Conservation (phyloP, 2,797 vertebrate genomes). For the Enteromius thamalakanensis region DNA sequence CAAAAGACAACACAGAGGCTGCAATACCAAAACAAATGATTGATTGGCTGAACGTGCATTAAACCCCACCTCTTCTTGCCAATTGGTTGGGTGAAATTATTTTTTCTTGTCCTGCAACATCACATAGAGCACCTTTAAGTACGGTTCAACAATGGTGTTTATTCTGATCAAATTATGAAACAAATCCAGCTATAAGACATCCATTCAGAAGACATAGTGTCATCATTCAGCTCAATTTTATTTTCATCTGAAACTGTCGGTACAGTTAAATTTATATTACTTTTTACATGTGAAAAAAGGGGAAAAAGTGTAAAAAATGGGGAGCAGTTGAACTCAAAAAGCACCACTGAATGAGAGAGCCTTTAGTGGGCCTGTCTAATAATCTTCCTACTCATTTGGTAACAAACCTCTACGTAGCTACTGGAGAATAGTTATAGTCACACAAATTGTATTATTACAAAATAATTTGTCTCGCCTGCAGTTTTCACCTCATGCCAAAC, state of each 20-base stretch:
- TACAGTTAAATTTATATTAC: not conserved
- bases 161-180: not conserved
- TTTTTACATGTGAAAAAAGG: not conserved
- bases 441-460: not conserved
- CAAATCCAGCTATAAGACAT: not conserved
- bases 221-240: not conserved
- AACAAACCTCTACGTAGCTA: not conserved
- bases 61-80: too few species aligned
- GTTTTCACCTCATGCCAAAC: constrained; percentile 7
- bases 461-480: not conserved
- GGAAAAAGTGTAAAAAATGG: not conserved
- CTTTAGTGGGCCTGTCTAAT: not conserved
- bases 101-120: too few species aligned
- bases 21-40: too few species aligned
- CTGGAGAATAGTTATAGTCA: not conserved
- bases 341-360: not conserved
- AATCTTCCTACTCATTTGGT: not conserved
- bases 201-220: not conserved
- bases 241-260: not conserved
- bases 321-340: not conserved
- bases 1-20: too few species aligned
- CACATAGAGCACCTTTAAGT: not conserved
- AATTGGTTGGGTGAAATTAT: too few species aligned
- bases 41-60: too few species aligned
- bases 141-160: not conserved